Conservation (phyloP, 1,140 invertebrate genomes). For the Drosophila lini region DNA sequence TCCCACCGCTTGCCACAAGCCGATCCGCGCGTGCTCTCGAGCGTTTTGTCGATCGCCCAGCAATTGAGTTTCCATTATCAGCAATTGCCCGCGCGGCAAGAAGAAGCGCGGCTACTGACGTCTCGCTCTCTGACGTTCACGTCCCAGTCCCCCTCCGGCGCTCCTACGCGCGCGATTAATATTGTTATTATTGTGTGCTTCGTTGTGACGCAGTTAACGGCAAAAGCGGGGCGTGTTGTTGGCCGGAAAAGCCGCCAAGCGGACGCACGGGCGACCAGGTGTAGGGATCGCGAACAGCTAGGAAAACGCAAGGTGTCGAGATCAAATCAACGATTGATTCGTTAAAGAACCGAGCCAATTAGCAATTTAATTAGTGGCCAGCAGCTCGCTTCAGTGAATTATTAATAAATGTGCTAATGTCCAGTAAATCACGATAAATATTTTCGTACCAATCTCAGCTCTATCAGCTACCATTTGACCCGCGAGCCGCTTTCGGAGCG, state of each 20-base stretch:
- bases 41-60: conserved; percentile 22
- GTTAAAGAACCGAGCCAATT: conserved; percentile 33
- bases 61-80: conserved; percentile 47
- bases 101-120: conserved; percentile 28
- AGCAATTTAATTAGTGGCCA: conserved; percentile 26
- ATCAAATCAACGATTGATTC: conserved; percentile 39
- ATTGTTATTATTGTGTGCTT: conserved; percentile 51
- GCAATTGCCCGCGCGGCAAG: conserved; percentile 22
- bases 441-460: conserved; percentile 15
- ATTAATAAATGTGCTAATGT: conserved; percentile 45
- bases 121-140: conserved; percentile 30
- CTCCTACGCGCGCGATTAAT: conserved; percentile 35
- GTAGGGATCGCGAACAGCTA: conserved; percentile 26
- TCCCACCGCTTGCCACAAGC: conserved; percentile 11
- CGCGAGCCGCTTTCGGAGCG: conserved; percentile 11
- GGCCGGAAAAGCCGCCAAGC: conserved; percentile 23
- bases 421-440: conserved; percentile 20
- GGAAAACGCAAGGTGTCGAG: conserved; percentile 16
- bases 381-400: conserved; percentile 13
- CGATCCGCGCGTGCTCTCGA: conserved; percentile 36
- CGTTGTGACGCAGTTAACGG: conserved; percentile 60
- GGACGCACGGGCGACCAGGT: conserved; percentile 3
- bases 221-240: conserved; percentile 63
- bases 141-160: not conserved
- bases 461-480: conserved; percentile 14